Evolutionary conservation across 1,140 invertebrate species (phyloP), one percentile per base, ranked within the genome.

Genomic region (Monomorium pharaonis): DNA sequence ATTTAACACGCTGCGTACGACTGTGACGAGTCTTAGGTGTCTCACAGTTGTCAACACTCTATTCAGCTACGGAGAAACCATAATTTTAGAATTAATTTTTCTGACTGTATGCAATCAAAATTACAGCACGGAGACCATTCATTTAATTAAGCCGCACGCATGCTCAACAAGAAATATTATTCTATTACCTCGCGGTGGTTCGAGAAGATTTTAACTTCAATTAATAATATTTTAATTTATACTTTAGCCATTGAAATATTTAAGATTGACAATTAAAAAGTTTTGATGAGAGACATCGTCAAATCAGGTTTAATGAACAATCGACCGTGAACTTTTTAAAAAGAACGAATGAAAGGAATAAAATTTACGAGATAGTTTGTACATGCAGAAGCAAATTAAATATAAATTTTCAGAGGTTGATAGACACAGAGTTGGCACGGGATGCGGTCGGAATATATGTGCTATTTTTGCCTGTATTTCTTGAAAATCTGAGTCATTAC

Each of bases 1-100:
- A 21, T 80, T 80, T 51, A 69, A 80, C 60, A 33, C 33, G 33
- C 63, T 14, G 69, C 54, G n/a, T 69, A 69, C 27, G 63, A 49
- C 33, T 24, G 63, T 80, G 30, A 10, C 7, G 24, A 69, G 21
- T 27, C 42, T 54, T 67, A 51, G 24, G 12, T 27, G 1, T 42
- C 21, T n/a, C 33, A 18, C 5, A 56, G 14, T 14, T 54, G 12
- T 6, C 56, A 3, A 51, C 37, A 16, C 3, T 63, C 42, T 5
- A 12, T 30, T 77, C 37, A 44, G 30, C 10, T 30, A n/a, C 18
- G 10, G 0, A n/a, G 0, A n/a, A 7, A 18, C 4, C 12, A 30
- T 54, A 24, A 27, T 80, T 80, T 69, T 47, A 30, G 6, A 21
- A 58, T 44, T 80, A 54, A 69, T 69, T 69, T 80, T 69, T 44